These are phyloP conservation scores for Drosophila antonietae DNA, from an alignment of 2,888 invertebrate species.

Conservation along the genomic window DNA sequence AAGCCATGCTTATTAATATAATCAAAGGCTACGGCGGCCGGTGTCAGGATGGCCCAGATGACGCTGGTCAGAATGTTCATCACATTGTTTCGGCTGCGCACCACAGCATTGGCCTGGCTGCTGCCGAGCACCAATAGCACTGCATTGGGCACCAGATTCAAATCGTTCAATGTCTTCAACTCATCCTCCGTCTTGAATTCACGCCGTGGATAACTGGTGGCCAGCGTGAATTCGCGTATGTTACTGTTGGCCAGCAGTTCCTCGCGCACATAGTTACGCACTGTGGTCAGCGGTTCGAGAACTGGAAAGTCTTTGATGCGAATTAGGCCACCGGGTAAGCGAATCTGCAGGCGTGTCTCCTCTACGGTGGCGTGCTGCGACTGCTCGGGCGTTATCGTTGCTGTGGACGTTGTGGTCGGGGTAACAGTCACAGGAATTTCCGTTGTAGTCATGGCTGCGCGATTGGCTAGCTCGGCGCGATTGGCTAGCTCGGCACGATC, in stretches of 20 bases:
- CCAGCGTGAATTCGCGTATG: slow-evolving; percentile 89
- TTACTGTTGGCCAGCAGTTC: slow-evolving; percentile 51
- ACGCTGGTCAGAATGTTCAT: slow-evolving; percentile 80
- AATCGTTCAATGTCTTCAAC: slow-evolving; percentile 92
- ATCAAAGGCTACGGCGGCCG: slow-evolving; percentile 77
- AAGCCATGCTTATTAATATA: slow-evolving; percentile 74
- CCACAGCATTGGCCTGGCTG: slow-evolving; percentile 48
- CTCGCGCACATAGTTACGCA: slow-evolving; percentile 91
- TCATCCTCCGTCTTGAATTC: slow-evolving; percentile 94
- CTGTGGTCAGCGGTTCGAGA: slow-evolving; percentile 95
- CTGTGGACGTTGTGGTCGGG: slow-evolving; percentile 73
- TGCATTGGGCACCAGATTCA: slow-evolving; percentile 91
- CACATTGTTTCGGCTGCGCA: slow-evolving; percentile 63
- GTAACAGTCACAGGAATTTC: slow-evolving; percentile 28
- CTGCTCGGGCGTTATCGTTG: slow-evolving; percentile 49
- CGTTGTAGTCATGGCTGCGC: slow-evolving; percentile 71
- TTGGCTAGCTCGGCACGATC: slow-evolving; percentile 89
- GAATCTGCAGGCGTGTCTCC: slow-evolving; percentile 90
- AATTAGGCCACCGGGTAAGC: slow-evolving; percentile 90
- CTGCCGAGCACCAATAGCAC: slow-evolving; percentile 57
- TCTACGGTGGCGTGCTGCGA: slow-evolving; percentile 40
- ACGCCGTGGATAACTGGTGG: slow-evolving; percentile 96
- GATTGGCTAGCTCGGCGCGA: slow-evolving; percentile 86
- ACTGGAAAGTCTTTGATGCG: slow-evolving; percentile 92
- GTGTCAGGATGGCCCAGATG: slow-evolving; percentile 82